Conservation (phyloP, 2,797 vertebrate genomes). For the Pantherophis vulpinus region DNA sequence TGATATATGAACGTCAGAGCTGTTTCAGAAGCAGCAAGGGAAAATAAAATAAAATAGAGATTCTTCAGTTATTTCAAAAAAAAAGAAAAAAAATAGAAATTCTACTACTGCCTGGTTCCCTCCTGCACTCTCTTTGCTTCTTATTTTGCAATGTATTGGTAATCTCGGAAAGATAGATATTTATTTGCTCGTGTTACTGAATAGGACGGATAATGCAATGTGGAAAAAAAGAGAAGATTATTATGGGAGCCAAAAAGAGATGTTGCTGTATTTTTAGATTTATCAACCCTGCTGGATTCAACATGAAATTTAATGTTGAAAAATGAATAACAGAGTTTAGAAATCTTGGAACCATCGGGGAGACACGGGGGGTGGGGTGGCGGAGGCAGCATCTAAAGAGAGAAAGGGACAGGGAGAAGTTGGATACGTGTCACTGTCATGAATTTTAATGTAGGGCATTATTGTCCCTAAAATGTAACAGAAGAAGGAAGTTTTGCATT, state of each 20-base stretch:
- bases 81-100: slow-evolving; percentile 10
- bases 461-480: background rate
- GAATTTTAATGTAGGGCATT: background rate
- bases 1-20: slow-evolving; percentile 46
- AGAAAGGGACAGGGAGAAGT: background rate
- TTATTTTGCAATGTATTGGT: slow-evolving; percentile 28
- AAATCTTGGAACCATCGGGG: background rate
- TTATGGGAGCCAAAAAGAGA: background rate
- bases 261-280: background rate
- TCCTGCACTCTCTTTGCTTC: slow-evolving; percentile 6
- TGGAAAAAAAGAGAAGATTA: background rate
- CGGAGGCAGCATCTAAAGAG: background rate
- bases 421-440: background rate
- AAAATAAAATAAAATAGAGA: slow-evolving; percentile 15
- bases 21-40: slow-evolving; percentile 26
- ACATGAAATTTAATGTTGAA: background rate
- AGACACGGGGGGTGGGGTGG: background rate
- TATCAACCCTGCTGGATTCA: background rate
- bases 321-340: background rate
- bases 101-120: background rate
- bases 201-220: slow-evolving; percentile 44
- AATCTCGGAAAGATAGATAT: slow-evolving; percentile 40
- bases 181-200: slow-evolving; percentile 36
- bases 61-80: slow-evolving; percentile 34
- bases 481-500: background rate